Evolutionary conservation across 23 tunicate genomes (phyloP).

Genomic region (Trididemnum clinides): DNA sequence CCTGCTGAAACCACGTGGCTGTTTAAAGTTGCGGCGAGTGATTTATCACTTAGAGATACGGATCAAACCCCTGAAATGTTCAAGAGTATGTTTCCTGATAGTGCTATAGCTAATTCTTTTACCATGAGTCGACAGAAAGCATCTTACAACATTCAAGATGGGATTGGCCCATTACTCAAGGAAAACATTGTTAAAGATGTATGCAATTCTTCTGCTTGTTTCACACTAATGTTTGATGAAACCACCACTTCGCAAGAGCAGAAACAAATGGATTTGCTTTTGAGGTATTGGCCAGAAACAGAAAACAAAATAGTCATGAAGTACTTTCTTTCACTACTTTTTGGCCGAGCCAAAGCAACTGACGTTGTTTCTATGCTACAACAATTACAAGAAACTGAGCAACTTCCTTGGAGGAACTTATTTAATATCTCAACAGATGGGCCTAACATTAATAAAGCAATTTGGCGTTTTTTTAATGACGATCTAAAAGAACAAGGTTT

Average conservation of each 20-base stretch:
- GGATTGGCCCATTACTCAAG: conserved; percentile 2
- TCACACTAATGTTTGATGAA: neutral
- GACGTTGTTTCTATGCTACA: neutral
- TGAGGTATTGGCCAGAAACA: neutral
- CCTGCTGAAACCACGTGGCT: neutral
- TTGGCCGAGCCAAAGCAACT: neutral
- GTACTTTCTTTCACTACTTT: neutral
- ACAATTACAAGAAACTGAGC: neutral
- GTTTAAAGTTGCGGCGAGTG: neutral
- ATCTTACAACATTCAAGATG: neutral
- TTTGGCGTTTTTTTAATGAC: neutral
- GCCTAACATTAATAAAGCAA: neutral
- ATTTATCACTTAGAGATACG: neutral
- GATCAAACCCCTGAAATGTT: neutral
- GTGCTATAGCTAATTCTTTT: neutral
- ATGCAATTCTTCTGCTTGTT: conserved; percentile 1
- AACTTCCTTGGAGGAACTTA: neutral
- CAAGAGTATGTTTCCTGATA: neutral
- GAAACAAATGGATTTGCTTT: neutral
- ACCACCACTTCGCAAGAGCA: neutral
- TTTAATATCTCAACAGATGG: neutral
- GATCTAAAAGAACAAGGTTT: neutral
- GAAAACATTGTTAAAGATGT: conserved; percentile 1
- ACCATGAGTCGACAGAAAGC: conserved; percentile 11
- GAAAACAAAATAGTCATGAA: neutral